Conservation (phyloP, 2,113 vertebrate species). For the Columbina picui region DNA sequence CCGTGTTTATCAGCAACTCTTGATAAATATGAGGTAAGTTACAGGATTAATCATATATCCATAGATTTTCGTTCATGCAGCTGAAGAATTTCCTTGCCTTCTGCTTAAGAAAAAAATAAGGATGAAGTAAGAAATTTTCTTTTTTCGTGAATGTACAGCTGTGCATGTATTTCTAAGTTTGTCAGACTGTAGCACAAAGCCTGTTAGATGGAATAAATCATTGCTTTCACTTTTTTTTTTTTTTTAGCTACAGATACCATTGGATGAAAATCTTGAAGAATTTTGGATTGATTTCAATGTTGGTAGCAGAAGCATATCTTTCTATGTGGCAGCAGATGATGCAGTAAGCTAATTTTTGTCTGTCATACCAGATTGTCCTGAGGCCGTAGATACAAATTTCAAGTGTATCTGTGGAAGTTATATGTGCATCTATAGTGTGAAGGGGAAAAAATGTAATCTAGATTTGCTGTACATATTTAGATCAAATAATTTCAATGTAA, state of each 20-base stretch:
- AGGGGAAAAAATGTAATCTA: too few relatives aligned
- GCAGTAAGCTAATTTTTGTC: constrained; percentile 70
- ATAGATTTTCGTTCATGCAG: neutral
- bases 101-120: neutral
- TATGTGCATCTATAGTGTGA: neutral
- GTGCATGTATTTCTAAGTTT: neutral
- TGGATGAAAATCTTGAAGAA: constrained; percentile 92
- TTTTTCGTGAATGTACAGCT: neutral
- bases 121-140: neutral
- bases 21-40: constrained; percentile 76
- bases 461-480: neutral
- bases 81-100: neutral
- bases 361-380: neutral
- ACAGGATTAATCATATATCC: neutral
- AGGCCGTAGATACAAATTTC: neutral
- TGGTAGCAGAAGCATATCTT: constrained; percentile 89
- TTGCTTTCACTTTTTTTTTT: neutral
- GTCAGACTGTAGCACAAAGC: neutral
- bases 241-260: constrained; percentile 87
- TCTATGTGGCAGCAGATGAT: constrained; percentile 86
- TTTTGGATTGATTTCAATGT: constrained; percentile 98
- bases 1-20: constrained; percentile 79
- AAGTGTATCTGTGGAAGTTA: neutral
- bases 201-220: neutral
- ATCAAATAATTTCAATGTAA: neutral